A percentile compares a stretch with the other conserved stretches of the same genome.
phyloP scores from a whole-genome alignment of 2,888 invertebrate genomes.

The Dorcus hopei region DNA sequence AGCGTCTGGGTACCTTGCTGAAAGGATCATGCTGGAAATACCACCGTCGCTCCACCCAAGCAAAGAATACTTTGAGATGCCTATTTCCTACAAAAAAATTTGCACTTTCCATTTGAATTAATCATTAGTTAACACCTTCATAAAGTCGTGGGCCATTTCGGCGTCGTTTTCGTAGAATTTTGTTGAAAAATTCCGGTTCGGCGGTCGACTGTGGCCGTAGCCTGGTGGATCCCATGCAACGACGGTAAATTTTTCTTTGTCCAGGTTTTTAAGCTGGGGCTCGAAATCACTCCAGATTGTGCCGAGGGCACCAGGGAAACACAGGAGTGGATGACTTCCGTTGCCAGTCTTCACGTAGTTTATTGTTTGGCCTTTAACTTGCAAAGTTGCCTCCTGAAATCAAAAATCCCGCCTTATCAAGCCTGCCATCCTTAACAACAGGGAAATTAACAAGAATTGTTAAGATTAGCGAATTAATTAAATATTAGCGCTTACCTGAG shows the following conservation, averaged over 20 bases:
- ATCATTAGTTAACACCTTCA: conserved; percentile 55
- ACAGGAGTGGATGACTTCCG: conserved; percentile 61
- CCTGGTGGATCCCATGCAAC: conserved; percentile 85
- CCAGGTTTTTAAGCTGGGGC: conserved; percentile 68
- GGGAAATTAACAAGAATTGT: no score
- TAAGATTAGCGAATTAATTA: no score
- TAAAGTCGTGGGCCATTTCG: conserved; percentile 63
- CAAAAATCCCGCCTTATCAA: no score
- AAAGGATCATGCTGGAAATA: conserved; percentile 71
- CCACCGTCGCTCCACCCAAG: conserved; percentile 92
- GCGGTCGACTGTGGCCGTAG: conserved; percentile 80
- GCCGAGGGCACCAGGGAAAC: conserved; percentile 80
- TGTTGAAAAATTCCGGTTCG: conserved; percentile 64
- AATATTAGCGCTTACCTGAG: no score
- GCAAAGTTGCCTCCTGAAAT: conserved; percentile 60
- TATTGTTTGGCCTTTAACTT: conserved; percentile 58
- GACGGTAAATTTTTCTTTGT: conserved; percentile 60
- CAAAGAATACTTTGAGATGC: conserved; percentile 67
- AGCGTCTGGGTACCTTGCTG: conserved; percentile 64
- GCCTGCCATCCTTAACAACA: no score
- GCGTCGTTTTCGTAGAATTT: conserved; percentile 78
- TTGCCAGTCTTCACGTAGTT: conserved; percentile 63
- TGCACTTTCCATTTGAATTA: background rate
- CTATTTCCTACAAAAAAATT: conserved; percentile 54
- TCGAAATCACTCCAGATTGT: conserved; percentile 80